A percentile compares a stretch with the other conserved stretches of the same genome.
Evolutionary conservation across 2,797 vertebrate species (phyloP).

Genomic region (Thalassophryne amazonica): DNA sequence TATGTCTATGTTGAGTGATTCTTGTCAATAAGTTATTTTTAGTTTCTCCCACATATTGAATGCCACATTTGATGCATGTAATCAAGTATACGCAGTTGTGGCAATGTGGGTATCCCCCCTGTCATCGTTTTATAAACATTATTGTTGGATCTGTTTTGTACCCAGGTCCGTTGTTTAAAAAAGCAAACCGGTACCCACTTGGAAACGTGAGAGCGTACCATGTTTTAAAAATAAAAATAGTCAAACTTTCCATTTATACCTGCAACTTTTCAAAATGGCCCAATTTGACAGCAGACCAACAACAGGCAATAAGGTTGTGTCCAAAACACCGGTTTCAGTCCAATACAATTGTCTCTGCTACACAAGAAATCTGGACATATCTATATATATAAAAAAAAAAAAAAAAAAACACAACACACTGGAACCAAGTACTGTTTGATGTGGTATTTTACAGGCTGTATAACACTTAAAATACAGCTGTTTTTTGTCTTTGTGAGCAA

Average conservation of each 20-base stretch:
- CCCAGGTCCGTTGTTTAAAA: no score
- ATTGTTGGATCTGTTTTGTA: no score
- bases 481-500: slow-evolving; percentile 12
- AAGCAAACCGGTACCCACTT: no score
- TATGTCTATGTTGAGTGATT: no score
- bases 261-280: background rate
- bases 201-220: background rate
- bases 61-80: no score
- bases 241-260: background rate
- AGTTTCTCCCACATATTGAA: no score
- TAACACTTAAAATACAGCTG: slow-evolving; percentile 29
- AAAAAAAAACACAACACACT: slow-evolving; percentile 12
- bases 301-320: background rate
- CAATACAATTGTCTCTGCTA: slow-evolving; percentile 42
- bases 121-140: no score
- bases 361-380: background rate
- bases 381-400: no score
- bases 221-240: background rate
- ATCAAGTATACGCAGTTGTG: no score
- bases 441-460: slow-evolving; percentile 3
- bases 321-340: slow-evolving; percentile 28
- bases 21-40: no score
- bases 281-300: background rate
- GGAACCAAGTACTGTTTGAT: slow-evolving; percentile 12
- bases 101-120: no score